Evolutionary conservation across 2,797 vertebrate species (phyloP).

Genomic region (Hippoglossus hippoglossus): DNA sequence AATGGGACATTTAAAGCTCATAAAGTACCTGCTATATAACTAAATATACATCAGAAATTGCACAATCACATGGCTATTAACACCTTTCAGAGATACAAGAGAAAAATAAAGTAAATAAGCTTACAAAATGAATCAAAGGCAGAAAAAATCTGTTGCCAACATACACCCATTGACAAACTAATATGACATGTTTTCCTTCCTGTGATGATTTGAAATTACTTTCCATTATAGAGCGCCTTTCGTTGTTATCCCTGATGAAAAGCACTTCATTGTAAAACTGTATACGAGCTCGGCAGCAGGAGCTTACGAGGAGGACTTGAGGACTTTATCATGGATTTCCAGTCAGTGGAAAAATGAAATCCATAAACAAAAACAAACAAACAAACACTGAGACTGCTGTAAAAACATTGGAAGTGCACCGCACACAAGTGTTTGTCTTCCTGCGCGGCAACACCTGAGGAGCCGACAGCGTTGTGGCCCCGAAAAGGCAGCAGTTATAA

Average conservation of each 20-base stretch:
- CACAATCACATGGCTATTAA: neutral
- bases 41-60: neutral
- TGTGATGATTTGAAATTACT: neutral
- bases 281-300: neutral
- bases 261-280: neutral
- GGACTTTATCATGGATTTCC: neutral
- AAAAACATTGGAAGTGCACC: too few species aligned
- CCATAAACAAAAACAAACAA: neutral
- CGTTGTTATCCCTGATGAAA: conserved; percentile 5
- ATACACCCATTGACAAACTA: conserved; percentile 3
- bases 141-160: neutral
- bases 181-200: neutral
- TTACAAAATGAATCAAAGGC: neutral
- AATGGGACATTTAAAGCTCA: neutral
- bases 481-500: too few species aligned
- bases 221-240: neutral
- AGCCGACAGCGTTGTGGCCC: too few species aligned
- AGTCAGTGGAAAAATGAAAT: conserved; percentile 6
- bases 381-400: neutral
- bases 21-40: neutral
- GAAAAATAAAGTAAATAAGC: too few species aligned
- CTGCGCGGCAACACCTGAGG: too few species aligned
- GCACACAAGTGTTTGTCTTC: too few species aligned
- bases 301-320: neutral
- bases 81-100: neutral